Base-by-base conservation (phyloP, 2,797 vertebrate genomes). In the Phoebastria nigripes region DNA sequence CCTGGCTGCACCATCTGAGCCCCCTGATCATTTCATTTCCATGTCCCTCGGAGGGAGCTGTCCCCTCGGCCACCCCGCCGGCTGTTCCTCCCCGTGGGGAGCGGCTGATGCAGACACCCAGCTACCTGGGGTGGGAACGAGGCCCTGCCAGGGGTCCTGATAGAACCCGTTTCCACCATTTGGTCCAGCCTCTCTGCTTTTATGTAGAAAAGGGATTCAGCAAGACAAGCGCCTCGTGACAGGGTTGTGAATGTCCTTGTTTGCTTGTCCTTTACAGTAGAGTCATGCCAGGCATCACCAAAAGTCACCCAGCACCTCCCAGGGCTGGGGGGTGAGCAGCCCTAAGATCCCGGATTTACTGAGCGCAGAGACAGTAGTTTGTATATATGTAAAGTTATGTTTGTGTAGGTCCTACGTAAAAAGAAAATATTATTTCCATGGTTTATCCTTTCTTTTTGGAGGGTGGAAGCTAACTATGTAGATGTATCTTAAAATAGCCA, bases 1-100 rank as follows among this genome's bases (percentile, higher is more conserved):
- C 44, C 73, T 93, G 93, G 97, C 93, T 93, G 94, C 80, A 81
- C 61, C 46, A 55, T 58, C 89, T 77, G 79, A 96, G 89, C 56
- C 76, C 65, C 79, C 79, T 74, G 31, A 94, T 80, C 26, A 76
- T 94, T 95, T 83, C 1, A 0, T 88, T 94, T 80, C 86, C 16
- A 3, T 35, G 69, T 91, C 72, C 71, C 79, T 92, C 1, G 8
- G 67, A 78, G 35, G 76, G 88, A 94, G 24, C 5, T 7, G 46
- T 92, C 74, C 65, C 77, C 61, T 80, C 14, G 11, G 78, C 80
- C 15, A 7, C 51, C 28, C 46, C 3, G 2, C 20, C 0, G 18
- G 56, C 44, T 12, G 2, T 69, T 56, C 25, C 51, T 90, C 76
- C 61, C 58, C 12, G 1, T 2, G 6, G 67, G 70, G 14, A 73